These are phyloP conservation scores for Teleogryllus oceanicus DNA, from an alignment of 2,888 invertebrate species.

Conservation along the genomic window DNA sequence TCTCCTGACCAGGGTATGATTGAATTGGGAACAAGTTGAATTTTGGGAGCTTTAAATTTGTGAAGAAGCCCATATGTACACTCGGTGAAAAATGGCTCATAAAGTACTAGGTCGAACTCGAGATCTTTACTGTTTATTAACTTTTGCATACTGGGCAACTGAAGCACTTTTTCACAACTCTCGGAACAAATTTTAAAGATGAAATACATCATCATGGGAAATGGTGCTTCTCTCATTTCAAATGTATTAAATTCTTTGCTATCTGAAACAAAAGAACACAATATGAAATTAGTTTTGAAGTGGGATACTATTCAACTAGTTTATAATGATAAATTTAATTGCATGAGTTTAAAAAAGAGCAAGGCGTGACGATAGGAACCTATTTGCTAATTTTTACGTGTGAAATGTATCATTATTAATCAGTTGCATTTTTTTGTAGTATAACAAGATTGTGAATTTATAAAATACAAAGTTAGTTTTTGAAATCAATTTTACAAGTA, in stretches of 20 bases:
- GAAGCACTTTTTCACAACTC: not conserved
- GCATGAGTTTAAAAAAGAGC: no score
- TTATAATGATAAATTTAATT: no score
- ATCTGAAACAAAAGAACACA: not conserved
- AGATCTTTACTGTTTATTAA: conserved; percentile 27
- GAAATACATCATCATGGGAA: not conserved
- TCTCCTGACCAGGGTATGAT: conserved; percentile 50
- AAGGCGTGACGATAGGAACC: no score
- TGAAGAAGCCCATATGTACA: conserved; percentile 34
- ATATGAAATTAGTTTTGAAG: no score
- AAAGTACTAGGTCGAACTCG: conserved; percentile 33
- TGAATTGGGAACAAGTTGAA: conserved; percentile 49
- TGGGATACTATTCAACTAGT: no score
- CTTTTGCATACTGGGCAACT: conserved; percentile 26
- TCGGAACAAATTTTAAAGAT: not conserved
- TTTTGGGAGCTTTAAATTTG: conserved; percentile 39
- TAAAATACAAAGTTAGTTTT: no score
- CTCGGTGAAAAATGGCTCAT: conserved; percentile 33
- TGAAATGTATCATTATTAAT: no score
- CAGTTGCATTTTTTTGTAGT: no score
- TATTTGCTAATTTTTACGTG: no score
- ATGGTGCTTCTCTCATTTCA: not conserved
- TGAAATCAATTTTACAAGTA: no score
- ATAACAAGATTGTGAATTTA: no score
- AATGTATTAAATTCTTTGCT: not conserved